Evolutionary conservation across 2,888 invertebrate genomes (phyloP).

Genomic region (Oligia strigilis): DNA sequence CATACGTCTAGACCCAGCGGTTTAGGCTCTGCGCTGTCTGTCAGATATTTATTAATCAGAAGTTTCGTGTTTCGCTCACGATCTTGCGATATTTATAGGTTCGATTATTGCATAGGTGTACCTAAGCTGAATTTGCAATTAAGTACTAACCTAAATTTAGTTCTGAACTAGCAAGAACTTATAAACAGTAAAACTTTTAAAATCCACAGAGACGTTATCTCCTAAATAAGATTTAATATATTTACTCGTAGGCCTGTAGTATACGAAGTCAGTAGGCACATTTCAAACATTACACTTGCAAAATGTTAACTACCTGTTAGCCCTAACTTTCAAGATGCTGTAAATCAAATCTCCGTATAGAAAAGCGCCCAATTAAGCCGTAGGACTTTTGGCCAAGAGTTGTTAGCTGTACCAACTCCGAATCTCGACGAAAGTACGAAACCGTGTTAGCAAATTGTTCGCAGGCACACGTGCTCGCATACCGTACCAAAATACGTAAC

Average conservation of each 20-base stretch:
- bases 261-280: slow-evolving; percentile 14
- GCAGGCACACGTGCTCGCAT: slow-evolving; percentile 47
- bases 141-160: neutral
- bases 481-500: slow-evolving; percentile 48
- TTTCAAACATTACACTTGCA: slow-evolving; percentile 34
- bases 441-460: slow-evolving; percentile 72
- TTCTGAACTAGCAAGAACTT: slow-evolving; percentile 23
- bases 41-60: neutral
- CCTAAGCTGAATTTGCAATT: neutral
- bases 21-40: no score
- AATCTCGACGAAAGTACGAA: slow-evolving; percentile 70
- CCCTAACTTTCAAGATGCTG: slow-evolving; percentile 37
- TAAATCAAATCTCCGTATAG: slow-evolving; percentile 55
- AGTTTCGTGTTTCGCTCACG: slow-evolving; percentile 1
- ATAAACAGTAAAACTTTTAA: slow-evolving; percentile 18
- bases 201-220: neutral
- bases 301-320: slow-evolving; percentile 43
- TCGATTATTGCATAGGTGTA: slow-evolving; percentile 9
- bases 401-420: slow-evolving; percentile 67
- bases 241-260: neutral
- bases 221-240: neutral
- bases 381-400: slow-evolving; percentile 69
- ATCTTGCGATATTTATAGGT: neutral
- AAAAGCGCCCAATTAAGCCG: slow-evolving; percentile 61
- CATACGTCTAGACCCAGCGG: neutral